Evolutionary conservation across 1,140 invertebrate species (phyloP).

Genomic region (Ceratina calcarata): DNA sequence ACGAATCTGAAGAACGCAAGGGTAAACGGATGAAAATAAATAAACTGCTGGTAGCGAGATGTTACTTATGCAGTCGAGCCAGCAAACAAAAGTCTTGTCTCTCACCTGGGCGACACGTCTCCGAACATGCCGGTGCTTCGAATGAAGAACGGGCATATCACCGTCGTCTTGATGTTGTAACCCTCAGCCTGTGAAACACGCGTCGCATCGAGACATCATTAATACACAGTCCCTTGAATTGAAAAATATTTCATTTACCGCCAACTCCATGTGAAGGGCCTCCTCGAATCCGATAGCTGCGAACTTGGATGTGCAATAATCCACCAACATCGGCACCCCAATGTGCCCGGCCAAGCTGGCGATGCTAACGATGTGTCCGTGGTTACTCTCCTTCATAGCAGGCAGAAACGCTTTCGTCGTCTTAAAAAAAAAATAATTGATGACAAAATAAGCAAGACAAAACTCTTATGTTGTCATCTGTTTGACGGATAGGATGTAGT

Average conservation of each 20-base stretch:
- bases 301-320: slow-evolving; percentile 97
- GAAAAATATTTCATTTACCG: slow-evolving; percentile 69
- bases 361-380: slow-evolving; percentile 97
- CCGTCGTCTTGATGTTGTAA: slow-evolving; percentile 90
- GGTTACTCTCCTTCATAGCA: slow-evolving; percentile 93
- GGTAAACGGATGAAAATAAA: not conserved
- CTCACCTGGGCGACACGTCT: slow-evolving; percentile 90
- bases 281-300: slow-evolving; percentile 97
- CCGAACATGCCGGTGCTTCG: slow-evolving; percentile 95
- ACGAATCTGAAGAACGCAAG: slow-evolving; percentile 83
- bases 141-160: slow-evolving; percentile 96
- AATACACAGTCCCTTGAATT: too few species aligned
- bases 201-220: too few species aligned
- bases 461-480: too few species aligned
- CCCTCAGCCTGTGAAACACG: slow-evolving; percentile 77
- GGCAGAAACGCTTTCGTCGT: slow-evolving; percentile 92
- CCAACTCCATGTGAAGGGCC: slow-evolving; percentile 89
- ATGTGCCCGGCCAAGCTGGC: slow-evolving; percentile 95
- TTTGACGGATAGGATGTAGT: too few species aligned
- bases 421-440: slow-evolving; percentile 77
- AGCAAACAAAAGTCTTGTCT: slow-evolving; percentile 15
- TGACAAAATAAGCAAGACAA: too few species aligned
- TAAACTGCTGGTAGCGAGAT: not conserved
- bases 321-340: slow-evolving; percentile 90
- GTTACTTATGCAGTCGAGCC: not conserved